Base-by-base conservation (phyloP, 2,888 invertebrate species). In the Hetaerina titia region DNA sequence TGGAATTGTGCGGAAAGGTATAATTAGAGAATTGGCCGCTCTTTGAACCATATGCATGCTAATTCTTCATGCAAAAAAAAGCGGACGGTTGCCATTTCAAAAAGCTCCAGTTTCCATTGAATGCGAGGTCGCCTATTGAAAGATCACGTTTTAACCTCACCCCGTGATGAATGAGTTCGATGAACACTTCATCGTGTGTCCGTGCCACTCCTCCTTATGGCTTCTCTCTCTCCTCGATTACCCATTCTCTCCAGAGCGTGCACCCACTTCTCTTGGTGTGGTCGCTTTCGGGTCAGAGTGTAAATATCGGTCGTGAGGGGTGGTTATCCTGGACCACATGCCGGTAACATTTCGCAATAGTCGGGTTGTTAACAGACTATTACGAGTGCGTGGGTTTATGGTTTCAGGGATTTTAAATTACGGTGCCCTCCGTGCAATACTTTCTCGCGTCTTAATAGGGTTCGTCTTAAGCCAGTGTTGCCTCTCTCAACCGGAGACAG, bases 111-210 rank as follows among this genome's bases (percentile, higher is more conserved):
- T 69, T 81, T 81, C 81, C 11, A 15, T 31, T 5, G 25, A 13
- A 31, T 31, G 11, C 13, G 81, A 31, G 11, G 81, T 81, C 9
- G 13, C 2, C 31, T 31, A 81, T 81, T 81, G 81, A 81, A 31
- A 31, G 31, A 81, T 81, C 81, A 81, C 81, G 81, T 5, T 31
- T 31, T n/a, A 11, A 81, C 25, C 81, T 81, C 22, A 13, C 15
- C 25, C 31, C 81, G 31, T 13, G 31, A 81, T 81, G 25, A 81
- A 81, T 81, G 81, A 81, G 81, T 81, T 81, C 81, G 81, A 81
- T 31, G 81, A 31, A 22, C 31, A 13, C 11, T 81, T 81, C 81
- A 81, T 81, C 22, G 81, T 81, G 25, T 31, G 25, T 15, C 31
- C 81, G 25, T 22, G 22, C 81, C 31, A 81, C 81, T 81, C 81